Conservation (phyloP, 2,888 invertebrate genomes). For the Arge pagana region DNA sequence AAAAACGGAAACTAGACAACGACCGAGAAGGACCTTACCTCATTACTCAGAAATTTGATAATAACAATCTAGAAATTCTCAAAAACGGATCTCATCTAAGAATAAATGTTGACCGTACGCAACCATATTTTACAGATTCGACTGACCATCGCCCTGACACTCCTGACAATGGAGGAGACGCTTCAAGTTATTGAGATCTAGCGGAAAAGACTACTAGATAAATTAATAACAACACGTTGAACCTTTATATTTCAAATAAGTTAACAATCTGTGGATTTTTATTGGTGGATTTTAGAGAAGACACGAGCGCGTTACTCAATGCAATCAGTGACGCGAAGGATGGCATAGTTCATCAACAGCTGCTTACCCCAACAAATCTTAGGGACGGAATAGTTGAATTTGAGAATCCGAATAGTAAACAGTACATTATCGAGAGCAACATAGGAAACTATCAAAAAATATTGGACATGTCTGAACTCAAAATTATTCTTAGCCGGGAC, state of each 20-base stretch:
- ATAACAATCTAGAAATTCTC: neutral
- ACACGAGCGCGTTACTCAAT: neutral
- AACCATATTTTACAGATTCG: conserved; percentile 2
- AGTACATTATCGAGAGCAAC: neutral
- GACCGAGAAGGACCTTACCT: neutral
- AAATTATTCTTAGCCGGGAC: neutral
- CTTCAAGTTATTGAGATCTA: neutral
- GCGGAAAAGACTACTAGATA: neutral
- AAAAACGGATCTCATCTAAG: neutral
- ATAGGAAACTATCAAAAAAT: neutral
- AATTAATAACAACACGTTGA: neutral
- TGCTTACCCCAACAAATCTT: neutral
- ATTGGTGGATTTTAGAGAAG: neutral
- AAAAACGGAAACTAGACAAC: neutral
- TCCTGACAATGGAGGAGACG: too few relatives aligned
- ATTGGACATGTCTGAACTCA: neutral
- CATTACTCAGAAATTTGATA: neutral
- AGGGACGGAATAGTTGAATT: neutral
- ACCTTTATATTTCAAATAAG: neutral
- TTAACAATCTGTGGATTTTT: neutral
- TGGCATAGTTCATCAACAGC: neutral
- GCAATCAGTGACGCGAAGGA: neutral
- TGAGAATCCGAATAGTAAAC: neutral
- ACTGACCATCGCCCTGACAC: too few relatives aligned
- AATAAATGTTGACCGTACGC: neutral